phyloP scores from a whole-genome alignment of 35 echinoderm and acorn worm genomes.

The Apostichopus parvimensis region DNA sequence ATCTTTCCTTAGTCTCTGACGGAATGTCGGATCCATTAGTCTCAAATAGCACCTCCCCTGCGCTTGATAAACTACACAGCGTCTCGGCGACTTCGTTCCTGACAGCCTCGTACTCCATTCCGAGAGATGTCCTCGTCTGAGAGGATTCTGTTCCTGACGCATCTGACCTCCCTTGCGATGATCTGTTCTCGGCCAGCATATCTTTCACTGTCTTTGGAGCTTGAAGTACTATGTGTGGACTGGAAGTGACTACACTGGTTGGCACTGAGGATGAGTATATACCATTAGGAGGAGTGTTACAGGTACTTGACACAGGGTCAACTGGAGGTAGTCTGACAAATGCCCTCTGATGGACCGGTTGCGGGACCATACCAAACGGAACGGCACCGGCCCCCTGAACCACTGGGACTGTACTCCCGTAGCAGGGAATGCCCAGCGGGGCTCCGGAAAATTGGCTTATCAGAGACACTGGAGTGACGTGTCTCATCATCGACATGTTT shows the following conservation, averaged over 20 bases:
- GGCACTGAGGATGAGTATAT: not conserved
- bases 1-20: not conserved
- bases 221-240: conserved; percentile 9
- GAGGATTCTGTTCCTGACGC: not conserved
- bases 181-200: conserved; percentile 37
- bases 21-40: conserved; percentile 3
- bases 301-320: not conserved
- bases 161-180: not conserved
- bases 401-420: not conserved
- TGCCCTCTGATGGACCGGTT: not conserved
- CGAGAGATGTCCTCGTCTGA: not conserved
- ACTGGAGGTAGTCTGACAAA: not conserved
- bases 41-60: not conserved
- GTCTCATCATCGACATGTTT: not conserved
- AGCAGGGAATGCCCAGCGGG: conserved; percentile 18
- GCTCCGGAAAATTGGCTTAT: conserved; percentile 7
- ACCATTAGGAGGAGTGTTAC: not conserved
- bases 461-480: not conserved
- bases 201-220: conserved; percentile 52
- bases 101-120: not conserved
- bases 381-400: conserved; percentile 4
- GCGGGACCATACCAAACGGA: conserved; percentile 1
- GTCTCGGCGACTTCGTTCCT: conserved; percentile 44
- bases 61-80: conserved; percentile 27
- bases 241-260: not conserved